Percentiles rank a stretch among this genome's conserved stretches.
Conservation (phyloP, 1,140 invertebrate species). For the Leptopilina clavipes region DNA sequence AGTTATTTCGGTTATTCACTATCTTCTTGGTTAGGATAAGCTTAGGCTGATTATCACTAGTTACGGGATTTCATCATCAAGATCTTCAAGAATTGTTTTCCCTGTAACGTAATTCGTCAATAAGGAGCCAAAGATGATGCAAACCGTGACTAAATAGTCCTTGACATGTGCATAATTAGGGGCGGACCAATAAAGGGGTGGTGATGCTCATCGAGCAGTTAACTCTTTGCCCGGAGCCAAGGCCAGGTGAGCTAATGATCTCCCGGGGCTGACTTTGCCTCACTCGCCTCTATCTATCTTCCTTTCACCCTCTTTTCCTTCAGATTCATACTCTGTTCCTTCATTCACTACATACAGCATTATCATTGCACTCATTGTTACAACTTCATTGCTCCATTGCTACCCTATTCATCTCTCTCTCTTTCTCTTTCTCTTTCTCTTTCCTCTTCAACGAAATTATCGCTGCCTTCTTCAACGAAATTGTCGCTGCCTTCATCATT, state of each 20-base stretch:
- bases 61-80: no score
- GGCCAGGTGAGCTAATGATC: slow-evolving; percentile 66
- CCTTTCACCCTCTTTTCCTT: slow-evolving; percentile 28
- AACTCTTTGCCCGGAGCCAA: slow-evolving; percentile 56
- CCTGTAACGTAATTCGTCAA: neutral
- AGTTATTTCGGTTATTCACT: no score
- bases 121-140: neutral
- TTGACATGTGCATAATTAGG: slow-evolving; percentile 31
- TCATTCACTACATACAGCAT: slow-evolving; percentile 55
- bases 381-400: slow-evolving; percentile 57
- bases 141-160: slow-evolving; percentile 39
- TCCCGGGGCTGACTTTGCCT: slow-evolving; percentile 55
- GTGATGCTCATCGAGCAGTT: slow-evolving; percentile 51
- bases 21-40: no score
- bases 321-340: slow-evolving; percentile 25
- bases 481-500: neutral
- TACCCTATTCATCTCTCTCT: slow-evolving; percentile 38
- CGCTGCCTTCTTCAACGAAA: neutral
- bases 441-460: neutral
- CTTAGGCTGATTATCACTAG: no score
- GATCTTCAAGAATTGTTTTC: no score
- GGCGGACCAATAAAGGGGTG: slow-evolving; percentile 43
- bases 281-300: slow-evolving; percentile 46
- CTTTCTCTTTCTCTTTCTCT: neutral
- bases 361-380: slow-evolving; percentile 65